phyloP scores from a whole-genome alignment of 2,113 vertebrate species.

The Oncorhynchus clarkii region DNA sequence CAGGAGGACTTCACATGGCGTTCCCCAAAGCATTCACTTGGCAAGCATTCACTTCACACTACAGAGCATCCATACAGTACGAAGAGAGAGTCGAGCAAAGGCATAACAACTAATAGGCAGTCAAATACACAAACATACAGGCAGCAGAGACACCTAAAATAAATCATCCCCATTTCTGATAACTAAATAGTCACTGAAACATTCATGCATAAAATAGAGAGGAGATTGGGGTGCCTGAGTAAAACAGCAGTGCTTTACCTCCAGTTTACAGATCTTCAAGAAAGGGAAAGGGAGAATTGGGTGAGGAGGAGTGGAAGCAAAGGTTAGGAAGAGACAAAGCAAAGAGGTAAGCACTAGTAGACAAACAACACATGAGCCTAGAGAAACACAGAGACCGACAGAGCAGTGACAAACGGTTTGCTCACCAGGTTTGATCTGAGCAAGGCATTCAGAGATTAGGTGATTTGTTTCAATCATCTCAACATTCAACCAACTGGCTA shows the following conservation, averaged over 20 bases:
- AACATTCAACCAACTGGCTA: too few species aligned
- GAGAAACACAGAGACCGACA: not conserved
- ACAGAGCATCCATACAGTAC: not conserved
- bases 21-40: too few species aligned
- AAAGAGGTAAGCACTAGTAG: conserved; percentile 45
- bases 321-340: conserved; percentile 60
- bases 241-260: conserved; percentile 72
- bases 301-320: conserved; percentile 54
- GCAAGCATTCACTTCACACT: not conserved
- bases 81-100: not conserved
- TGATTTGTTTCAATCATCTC: too few species aligned
- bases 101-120: not conserved
- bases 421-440: not conserved
- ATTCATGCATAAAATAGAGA: too few species aligned
- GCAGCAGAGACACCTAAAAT: not conserved
- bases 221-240: not conserved
- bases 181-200: not conserved
- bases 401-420: not conserved
- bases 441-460: not conserved
- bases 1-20: too few species aligned
- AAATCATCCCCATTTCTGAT: not conserved
- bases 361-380: conserved; percentile 8
- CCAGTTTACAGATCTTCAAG: conserved; percentile 78
- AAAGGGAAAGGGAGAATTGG: conserved; percentile 63
- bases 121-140: not conserved